A percentile compares a stretch with the other conserved stretches of the same genome.
These are phyloP conservation scores for Oncorhynchus kisutch DNA, from an alignment of 2,113 vertebrate species.

Conservation along the genomic window DNA sequence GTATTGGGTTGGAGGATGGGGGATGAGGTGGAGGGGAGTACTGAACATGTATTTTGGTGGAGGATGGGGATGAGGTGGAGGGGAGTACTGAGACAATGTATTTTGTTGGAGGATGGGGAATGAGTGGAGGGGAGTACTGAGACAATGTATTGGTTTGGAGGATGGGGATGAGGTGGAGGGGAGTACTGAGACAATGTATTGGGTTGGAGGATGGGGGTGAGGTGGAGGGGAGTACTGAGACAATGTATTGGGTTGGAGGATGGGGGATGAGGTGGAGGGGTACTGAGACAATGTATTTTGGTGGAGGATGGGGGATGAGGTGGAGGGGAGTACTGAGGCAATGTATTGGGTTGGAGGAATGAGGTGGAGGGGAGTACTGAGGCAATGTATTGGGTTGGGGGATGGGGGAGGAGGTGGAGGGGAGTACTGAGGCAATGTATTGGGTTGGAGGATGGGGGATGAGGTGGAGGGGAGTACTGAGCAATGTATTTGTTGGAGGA, in stretches of 20 bases:
- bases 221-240: no score
- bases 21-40: no score
- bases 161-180: constrained; percentile 3
- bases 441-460: constrained; percentile 16
- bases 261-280: constrained; percentile 24
- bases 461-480: no score
- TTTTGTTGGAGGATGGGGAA: constrained; percentile 6
- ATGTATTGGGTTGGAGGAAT: neutral
- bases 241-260: neutral
- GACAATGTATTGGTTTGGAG: neutral
- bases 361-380: no score
- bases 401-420: constrained; percentile 1
- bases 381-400: neutral
- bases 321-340: no score
- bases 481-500: neutral
- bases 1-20: no score
- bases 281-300: no score
- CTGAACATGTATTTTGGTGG: no score
- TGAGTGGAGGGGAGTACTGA: neutral
- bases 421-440: no score
- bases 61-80: no score
- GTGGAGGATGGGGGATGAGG: constrained; percentile 16
- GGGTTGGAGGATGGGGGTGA: constrained; percentile 10
- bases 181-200: no score
- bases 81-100: no score